Conservation (phyloP, 1,140 invertebrate genomes). For the Archivesica marissinica region DNA sequence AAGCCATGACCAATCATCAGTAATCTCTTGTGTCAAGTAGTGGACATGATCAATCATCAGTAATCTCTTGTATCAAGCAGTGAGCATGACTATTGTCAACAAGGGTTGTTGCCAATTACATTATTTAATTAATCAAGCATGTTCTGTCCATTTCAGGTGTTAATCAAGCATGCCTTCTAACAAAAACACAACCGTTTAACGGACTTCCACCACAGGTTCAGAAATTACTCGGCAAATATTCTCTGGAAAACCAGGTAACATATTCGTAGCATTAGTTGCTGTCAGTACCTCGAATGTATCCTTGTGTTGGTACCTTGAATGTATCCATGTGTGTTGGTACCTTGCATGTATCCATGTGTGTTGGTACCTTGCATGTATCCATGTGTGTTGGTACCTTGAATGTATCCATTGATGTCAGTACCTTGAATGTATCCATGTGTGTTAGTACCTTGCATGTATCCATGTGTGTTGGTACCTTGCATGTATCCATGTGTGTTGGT, state of each 20-base stretch:
- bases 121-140: not conserved
- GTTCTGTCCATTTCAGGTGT: constrained; percentile 4
- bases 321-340: too few relatives aligned
- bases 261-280: too few relatives aligned
- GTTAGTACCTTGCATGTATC: too few relatives aligned
- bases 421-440: too few relatives aligned
- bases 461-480: too few relatives aligned
- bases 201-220: constrained; percentile 31
- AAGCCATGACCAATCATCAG: not conserved
- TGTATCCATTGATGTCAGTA: too few relatives aligned
- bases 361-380: too few relatives aligned
- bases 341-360: not conserved
- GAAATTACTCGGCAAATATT: constrained; percentile 21
- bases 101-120: not conserved
- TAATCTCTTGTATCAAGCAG: not conserved
- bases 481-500: too few relatives aligned
- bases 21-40: not conserved
- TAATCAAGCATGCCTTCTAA: constrained; percentile 47
- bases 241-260: constrained; percentile 28
- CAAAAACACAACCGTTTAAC: constrained; percentile 52
- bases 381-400: too few relatives aligned
- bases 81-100: not conserved
- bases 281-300: too few relatives aligned
- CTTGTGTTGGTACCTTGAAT: too few relatives aligned
- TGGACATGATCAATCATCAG: too few relatives aligned